These are phyloP conservation scores for Hippocampus zosterae DNA, from an alignment of 2,113 vertebrate genomes.

Conservation along the genomic window DNA sequence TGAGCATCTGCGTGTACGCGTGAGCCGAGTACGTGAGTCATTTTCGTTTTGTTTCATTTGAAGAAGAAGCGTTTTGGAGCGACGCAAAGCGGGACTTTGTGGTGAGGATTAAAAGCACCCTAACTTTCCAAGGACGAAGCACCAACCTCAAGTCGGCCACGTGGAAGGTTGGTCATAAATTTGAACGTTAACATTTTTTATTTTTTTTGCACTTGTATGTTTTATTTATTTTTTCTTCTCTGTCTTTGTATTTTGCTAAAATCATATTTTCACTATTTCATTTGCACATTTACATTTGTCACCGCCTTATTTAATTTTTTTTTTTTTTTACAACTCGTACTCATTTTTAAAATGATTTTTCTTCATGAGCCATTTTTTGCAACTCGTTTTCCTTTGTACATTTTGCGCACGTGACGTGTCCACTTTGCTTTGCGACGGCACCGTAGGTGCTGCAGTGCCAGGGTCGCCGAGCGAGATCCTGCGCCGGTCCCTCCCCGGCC, in stretches of 20 bases:
- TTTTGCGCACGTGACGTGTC: not conserved
- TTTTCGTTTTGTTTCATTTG: constrained; percentile 56
- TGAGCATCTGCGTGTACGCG: constrained; percentile 1
- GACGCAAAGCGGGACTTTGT: constrained; percentile 86
- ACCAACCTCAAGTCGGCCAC: constrained; percentile 90
- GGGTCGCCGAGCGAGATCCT: constrained; percentile 80
- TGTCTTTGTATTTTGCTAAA: not conserved
- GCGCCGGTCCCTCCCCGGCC: constrained; percentile 68
- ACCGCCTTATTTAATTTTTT: no score
- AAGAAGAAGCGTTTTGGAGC: constrained; percentile 71
- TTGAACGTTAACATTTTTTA: no score
- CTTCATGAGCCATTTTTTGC: not conserved
- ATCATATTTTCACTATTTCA: not conserved
- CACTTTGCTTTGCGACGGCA: not conserved
- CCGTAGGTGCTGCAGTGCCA: constrained; percentile 91
- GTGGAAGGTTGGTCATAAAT: constrained; percentile 81
- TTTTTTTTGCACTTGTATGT: no score
- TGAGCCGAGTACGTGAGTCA: not conserved
- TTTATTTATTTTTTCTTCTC: not conserved
- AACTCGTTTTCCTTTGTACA: not conserved
- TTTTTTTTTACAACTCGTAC: not conserved
- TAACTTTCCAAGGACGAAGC: constrained; percentile 86
- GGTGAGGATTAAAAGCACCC: constrained; percentile 92
- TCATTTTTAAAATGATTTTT: not conserved
- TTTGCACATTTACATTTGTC: not conserved